A percentile compares a stretch with the other conserved stretches of the same genome.
phyloP scores from a whole-genome alignment of 2,888 invertebrate genomes.

The Cinara cedri region DNA sequence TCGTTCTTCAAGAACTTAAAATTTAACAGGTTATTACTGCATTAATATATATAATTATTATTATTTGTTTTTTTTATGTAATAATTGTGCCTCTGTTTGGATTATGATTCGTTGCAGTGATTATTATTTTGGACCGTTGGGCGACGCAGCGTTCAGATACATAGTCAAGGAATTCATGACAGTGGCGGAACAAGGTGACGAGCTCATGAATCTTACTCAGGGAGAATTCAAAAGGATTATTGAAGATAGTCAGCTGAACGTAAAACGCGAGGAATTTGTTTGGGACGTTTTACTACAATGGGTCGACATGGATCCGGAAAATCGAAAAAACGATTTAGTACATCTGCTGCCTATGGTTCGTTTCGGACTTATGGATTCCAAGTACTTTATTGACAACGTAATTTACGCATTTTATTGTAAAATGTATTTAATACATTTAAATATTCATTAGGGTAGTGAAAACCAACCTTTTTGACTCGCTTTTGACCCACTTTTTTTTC shows the following conservation, averaged over 20 bases:
- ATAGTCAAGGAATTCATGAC: conserved; percentile 26
- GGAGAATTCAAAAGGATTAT: conserved; percentile 48
- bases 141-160: conserved; percentile 8
- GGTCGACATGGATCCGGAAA: conserved; percentile 45
- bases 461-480: too few relatives aligned
- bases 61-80: too few relatives aligned
- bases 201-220: conserved; percentile 44
- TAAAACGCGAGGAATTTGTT: conserved; percentile 56
- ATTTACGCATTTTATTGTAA: neutral
- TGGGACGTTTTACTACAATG: conserved; percentile 57
- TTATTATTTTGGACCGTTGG: neutral
- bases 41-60: too few relatives aligned
- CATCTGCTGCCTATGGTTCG: conserved; percentile 50
- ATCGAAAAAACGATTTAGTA: conserved; percentile 28
- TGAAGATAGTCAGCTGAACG: conserved; percentile 55
- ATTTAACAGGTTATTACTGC: too few relatives aligned
- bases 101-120: conserved; percentile 4
- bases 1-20: too few relatives aligned
- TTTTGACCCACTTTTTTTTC: too few relatives aligned
- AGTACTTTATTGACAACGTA: conserved; percentile 55
- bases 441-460: too few relatives aligned
- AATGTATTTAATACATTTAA: too few relatives aligned
- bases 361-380: conserved; percentile 56
- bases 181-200: conserved; percentile 23
- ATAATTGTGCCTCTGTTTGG: too few relatives aligned